phyloP scores from a whole-genome alignment of 1,140 invertebrate species.

The Oryzaephilus surinamensis region DNA sequence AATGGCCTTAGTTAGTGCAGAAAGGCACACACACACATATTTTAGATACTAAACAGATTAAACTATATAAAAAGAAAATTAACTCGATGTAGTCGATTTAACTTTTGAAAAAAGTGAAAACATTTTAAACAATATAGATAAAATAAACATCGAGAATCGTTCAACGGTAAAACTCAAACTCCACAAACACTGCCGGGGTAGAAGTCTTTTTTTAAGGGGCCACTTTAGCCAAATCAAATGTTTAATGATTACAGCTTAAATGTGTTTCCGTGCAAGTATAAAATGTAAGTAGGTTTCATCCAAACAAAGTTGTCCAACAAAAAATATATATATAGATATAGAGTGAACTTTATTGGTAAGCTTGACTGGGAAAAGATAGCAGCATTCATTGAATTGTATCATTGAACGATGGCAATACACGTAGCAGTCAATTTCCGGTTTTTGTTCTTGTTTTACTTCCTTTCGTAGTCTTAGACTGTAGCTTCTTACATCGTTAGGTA shows the following conservation, averaged over 20 bases:
- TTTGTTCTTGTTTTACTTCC: slow-evolving; percentile 17
- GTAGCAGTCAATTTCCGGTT: slow-evolving; percentile 22
- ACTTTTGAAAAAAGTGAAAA: too few species aligned
- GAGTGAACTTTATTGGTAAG: not conserved
- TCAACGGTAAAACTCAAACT: too few species aligned
- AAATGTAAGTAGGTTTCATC: slow-evolving; percentile 7
- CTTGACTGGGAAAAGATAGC: too few species aligned
- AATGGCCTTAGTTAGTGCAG: too few species aligned
- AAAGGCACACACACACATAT: too few species aligned
- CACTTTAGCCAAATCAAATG: slow-evolving; percentile 5
- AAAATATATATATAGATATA: slow-evolving; percentile 12
- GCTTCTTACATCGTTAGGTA: slow-evolving; percentile 8
- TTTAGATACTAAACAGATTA: too few species aligned
- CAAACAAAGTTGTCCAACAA: slow-evolving; percentile 9
- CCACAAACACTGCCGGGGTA: not conserved
- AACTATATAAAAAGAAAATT: too few species aligned
- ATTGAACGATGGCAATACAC: slow-evolving; percentile 16
- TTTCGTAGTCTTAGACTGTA: slow-evolving; percentile 10
- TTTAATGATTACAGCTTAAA: slow-evolving; percentile 11
- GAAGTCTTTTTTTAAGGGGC: slow-evolving; percentile 5
- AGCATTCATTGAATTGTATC: slow-evolving; percentile 16
- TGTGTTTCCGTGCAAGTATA: slow-evolving; percentile 7
- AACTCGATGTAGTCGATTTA: not conserved
- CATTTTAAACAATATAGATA: too few species aligned
- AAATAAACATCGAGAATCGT: too few species aligned